Evolutionary conservation across 1,140 invertebrate genomes (phyloP), one percentile per base, ranked within the genome.

Genomic region (Andrena cerasifolii): DNA sequence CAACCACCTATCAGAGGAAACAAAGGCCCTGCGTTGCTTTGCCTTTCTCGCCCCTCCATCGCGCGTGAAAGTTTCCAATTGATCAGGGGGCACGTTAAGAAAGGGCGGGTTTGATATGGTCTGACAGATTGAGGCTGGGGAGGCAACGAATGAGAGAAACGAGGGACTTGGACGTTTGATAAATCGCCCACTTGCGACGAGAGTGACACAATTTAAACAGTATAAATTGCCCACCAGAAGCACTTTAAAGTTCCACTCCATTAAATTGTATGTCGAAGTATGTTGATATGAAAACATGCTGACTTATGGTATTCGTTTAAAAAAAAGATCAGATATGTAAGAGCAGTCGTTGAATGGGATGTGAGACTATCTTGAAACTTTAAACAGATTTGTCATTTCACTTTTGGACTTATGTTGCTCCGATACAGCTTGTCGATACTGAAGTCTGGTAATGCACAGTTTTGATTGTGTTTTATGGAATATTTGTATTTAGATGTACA

Each of bases 21-120:
- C 51, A 65, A 82, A 81, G 36, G 67, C 31, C 18, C n/a, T 16
- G 18, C 51, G 33, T 24, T 40, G 70, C 24, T 62, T 51, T 76
- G 28, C 61, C 43, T 63, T 12, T 40, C 51, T 61, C 45, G 49
- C 31, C 51, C 49, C 33, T 7, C 21, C 24, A 65, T 61, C 58
- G 58, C n/a, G 21, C 61, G 40, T 24, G 62, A 47, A 65, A 31
- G 14, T 28, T 65, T 47, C 62, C 45, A 47, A 65, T 61, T 61
- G 33, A 40, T 61, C 58, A 21, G 33, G 33, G n/a, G 21, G 33
- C 10, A 24, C 58, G 33, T 40, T 40, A 36, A 8, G 5, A 36
- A 21, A n/a, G 33, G 33, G 3, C n/a, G 33, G 24, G 10, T 28
- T 16, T 26, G 53, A 18, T 56, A 51, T 18, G 24, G 3, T 56